These are phyloP conservation scores for Cranoglanis bouderius DNA, from an alignment of 2,113 vertebrate genomes.

Conservation along the genomic window DNA sequence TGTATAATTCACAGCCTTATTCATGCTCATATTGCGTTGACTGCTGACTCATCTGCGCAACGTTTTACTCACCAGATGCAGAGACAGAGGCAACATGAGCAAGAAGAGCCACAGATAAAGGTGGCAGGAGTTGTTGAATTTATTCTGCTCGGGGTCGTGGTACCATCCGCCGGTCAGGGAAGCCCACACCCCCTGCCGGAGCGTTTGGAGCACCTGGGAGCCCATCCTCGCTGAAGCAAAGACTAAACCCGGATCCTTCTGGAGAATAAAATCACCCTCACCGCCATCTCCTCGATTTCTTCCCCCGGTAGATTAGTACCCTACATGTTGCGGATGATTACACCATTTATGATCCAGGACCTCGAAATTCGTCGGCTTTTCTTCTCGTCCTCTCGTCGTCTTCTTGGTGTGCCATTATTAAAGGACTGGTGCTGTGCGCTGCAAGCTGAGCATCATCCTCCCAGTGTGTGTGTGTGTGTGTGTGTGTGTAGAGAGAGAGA, in stretches of 20 bases:
- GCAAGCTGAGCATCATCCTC: conserved; percentile 40
- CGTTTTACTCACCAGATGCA: conserved; percentile 88
- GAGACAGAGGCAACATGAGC: conserved; percentile 85
- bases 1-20: not conserved
- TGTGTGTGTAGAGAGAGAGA: conserved; percentile 13
- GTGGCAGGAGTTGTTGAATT: conserved; percentile 94
- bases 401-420: conserved; percentile 29
- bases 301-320: conserved; percentile 1
- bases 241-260: conserved; percentile 64
- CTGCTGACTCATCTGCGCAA: conserved; percentile 33
- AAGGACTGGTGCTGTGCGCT: not conserved
- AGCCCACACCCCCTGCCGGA: conserved; percentile 94
- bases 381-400: conserved; percentile 34
- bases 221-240: conserved; percentile 75
- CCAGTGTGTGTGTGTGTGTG: not conserved
- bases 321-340: conserved; percentile 44
- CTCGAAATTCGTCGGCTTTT: conserved; percentile 21
- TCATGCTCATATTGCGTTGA: not conserved
- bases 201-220: conserved; percentile 86
- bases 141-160: conserved; percentile 93
- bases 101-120: conserved; percentile 96
- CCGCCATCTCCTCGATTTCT: conserved; percentile 46
- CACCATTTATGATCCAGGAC: not conserved
- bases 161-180: conserved; percentile 95
- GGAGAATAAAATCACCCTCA: conserved; percentile 47